Percentiles rank a stretch among this genome's conserved stretches.
Evolutionary conservation across 2,888 invertebrate genomes (phyloP).

Genomic region (Orthosia gracilis): DNA sequence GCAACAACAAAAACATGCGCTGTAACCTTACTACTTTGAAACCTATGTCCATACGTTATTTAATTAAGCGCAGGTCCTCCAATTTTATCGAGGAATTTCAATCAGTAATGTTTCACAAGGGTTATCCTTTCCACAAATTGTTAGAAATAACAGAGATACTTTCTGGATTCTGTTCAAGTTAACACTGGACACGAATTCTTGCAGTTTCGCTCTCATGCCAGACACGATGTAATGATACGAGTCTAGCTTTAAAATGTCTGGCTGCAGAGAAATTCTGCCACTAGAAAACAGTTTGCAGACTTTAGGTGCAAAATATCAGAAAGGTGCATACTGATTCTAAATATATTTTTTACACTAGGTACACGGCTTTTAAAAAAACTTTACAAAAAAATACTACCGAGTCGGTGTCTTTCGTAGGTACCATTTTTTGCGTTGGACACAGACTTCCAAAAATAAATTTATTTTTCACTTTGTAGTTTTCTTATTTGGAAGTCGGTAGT

Average conservation of each 20-base stretch:
- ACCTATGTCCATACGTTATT: background rate
- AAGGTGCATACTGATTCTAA: background rate
- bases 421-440: too few species aligned
- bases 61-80: background rate
- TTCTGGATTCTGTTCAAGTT: conserved; percentile 19
- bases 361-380: too few species aligned
- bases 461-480: too few species aligned
- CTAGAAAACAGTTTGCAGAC: background rate
- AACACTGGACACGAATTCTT: conserved; percentile 23
- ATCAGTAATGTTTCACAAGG: conserved; percentile 13
- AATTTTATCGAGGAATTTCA: conserved; percentile 31
- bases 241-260: conserved; percentile 24
- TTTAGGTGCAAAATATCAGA: background rate
- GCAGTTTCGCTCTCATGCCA: conserved; percentile 16
- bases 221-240: conserved; percentile 14
- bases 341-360: background rate
- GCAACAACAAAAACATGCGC: background rate
- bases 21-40: background rate
- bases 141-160: conserved; percentile 24
- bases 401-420: too few species aligned
- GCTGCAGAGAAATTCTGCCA: background rate
- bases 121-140: conserved; percentile 27
- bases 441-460: too few species aligned
- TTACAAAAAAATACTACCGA: too few species aligned
- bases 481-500: too few species aligned